phyloP scores from a whole-genome alignment of 2,888 invertebrate species.

The Ormyrus thymus region DNA sequence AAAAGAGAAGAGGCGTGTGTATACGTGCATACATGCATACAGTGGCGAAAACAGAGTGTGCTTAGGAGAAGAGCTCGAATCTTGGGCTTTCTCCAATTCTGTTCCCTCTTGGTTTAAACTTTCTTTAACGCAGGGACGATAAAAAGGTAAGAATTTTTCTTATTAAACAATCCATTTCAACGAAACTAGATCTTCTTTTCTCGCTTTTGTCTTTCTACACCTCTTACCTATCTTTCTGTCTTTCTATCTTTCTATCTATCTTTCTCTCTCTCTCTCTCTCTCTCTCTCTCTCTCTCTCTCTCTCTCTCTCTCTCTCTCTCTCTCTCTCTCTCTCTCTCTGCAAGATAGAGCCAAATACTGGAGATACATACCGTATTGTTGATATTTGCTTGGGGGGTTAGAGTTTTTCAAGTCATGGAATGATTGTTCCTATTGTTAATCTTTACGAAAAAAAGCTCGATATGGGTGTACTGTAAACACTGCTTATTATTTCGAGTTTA shows the following conservation, averaged over 20 bases:
- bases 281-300: conserved; percentile 2
- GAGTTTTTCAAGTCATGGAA: background rate
- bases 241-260: background rate
- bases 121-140: background rate
- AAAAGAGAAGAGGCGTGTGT: background rate
- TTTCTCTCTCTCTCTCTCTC: background rate
- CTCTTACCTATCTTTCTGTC: background rate
- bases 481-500: background rate
- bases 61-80: background rate
- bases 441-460: background rate
- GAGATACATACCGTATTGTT: background rate
- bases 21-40: background rate
- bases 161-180: too few species aligned
- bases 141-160: conserved; percentile 14
- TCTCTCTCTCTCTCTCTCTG: background rate
- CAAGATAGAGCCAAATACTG: too few species aligned
- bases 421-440: background rate
- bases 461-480: background rate
- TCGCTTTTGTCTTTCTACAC: too few species aligned
- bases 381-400: conserved; percentile 17
- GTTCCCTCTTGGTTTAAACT: background rate
- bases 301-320: background rate
- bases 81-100: background rate
- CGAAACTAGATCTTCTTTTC: too few species aligned
- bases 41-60: conserved; percentile 1